phyloP scores from a whole-genome alignment of 2,113 vertebrate genomes.

The Indri indri region DNA sequence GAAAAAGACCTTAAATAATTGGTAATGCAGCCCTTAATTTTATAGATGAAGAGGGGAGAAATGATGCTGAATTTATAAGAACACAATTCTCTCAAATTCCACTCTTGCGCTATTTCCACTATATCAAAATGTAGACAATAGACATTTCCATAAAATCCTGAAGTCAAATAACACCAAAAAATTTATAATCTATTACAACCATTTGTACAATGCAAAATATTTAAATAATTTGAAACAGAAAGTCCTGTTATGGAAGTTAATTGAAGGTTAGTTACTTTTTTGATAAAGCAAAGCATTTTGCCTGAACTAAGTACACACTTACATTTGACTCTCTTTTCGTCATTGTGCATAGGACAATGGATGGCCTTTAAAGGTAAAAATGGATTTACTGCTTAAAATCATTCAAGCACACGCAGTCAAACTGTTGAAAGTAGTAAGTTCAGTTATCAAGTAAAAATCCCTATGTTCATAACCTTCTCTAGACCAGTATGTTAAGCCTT shows the following conservation, averaged over 20 bases:
- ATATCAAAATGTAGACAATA: background rate
- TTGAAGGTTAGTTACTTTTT: background rate
- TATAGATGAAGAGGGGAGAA: background rate
- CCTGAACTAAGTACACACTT: background rate
- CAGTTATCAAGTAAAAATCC: constrained; percentile 32
- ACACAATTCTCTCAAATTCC: background rate
- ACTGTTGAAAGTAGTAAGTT: constrained; percentile 32
- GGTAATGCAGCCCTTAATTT: background rate
- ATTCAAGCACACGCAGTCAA: constrained; percentile 25
- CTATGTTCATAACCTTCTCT: constrained; percentile 14
- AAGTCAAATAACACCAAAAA: background rate
- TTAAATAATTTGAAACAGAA: constrained; percentile 21
- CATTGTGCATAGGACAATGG: background rate
- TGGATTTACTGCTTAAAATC: constrained; percentile 36
- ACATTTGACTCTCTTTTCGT: background rate
- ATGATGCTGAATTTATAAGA: background rate
- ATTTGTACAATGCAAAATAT: background rate
- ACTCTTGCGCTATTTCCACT: background rate
- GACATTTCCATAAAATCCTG: background rate
- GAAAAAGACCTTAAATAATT: background rate
- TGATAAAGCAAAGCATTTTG: constrained; percentile 14
- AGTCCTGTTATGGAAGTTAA: background rate
- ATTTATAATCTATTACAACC: constrained; percentile 4
- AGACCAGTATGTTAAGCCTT: constrained; percentile 23
- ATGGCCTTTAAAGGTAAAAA: constrained; percentile 17